Base-by-base conservation (phyloP, 1,140 invertebrate species). In the Plectus sambesii region DNA sequence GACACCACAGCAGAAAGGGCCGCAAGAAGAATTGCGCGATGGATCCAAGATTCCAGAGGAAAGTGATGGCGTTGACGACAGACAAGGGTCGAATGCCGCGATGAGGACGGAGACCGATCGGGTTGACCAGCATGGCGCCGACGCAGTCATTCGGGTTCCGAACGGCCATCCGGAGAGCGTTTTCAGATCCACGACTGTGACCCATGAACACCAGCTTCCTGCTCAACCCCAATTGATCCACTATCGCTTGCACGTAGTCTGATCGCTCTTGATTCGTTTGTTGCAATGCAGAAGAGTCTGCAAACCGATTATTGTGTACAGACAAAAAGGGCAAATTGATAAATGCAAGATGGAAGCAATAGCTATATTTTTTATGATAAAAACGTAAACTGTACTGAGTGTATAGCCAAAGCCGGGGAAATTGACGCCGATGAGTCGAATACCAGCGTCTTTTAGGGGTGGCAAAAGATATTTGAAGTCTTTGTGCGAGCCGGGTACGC, bases 381-480 rank as follows among this genome's bases (percentile, higher is more conserved):
- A 17, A 38, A 12, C 5, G 15, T 19, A 9, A 50, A 5, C 30
- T 49, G 22, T 27, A 63, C 59, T 56, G 15, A 29, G 15, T 20
- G 59, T 51, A 42, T 58, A 63, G n/a, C 61, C 60, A 36, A 58
- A 42, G n/a, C 60, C 60, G 8, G 60, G 60, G 33, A 42, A 63
- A 54, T 61, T 61, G 23, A 61, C 35, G 5, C 27, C 61, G 44
- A 61, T 58, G n/a, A 50, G 35, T 8, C 60, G 58, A 20, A 61
- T 37, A 3, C 47, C 54, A 19, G 33, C n/a, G 22, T 27, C 53
- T 4, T 33, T 37, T 8, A 61, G 39, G 6, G 36, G 29, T 29
- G 61, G 61, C 12, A 26, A 26, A n/a, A 61, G 29, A 43, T 61
- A 61, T 42, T 61, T 61, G 47, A 63, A 61, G 29, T 61, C 60